These are phyloP conservation scores for Apis florea DNA, from an alignment of 1,140 invertebrate genomes.

Conservation along the genomic window DNA sequence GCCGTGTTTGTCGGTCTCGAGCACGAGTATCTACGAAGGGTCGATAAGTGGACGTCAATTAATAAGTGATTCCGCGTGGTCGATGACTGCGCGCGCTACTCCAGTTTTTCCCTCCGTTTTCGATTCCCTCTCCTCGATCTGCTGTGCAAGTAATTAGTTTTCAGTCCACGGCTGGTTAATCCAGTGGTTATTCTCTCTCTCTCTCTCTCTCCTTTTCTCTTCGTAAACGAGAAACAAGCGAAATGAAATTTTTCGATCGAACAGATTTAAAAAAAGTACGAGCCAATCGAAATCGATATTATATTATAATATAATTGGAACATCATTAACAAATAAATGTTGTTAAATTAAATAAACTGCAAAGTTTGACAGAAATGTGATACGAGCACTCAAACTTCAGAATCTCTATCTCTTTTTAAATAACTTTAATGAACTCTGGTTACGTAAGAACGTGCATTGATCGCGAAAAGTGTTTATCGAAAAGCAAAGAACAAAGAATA, in stretches of 20 bases:
- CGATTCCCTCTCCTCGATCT: not conserved
- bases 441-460: no score
- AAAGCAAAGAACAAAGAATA: no score
- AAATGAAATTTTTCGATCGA: not conserved
- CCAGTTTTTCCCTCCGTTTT: not conserved
- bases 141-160: constrained; percentile 3
- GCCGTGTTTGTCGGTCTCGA: constrained; percentile 11
- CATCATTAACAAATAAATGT: no score
- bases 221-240: not conserved
- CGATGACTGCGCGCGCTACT: constrained; percentile 17
- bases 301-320: no score
- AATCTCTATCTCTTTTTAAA: no score
- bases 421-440: no score
- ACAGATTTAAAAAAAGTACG: not conserved
- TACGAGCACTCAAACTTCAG: no score
- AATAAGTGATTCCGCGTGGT: constrained; percentile 20
- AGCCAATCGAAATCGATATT: no score
- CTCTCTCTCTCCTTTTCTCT: not conserved
- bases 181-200: not conserved
- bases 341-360: no score
- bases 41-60: constrained; percentile 31
- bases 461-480: no score
- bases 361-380: no score
- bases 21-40: constrained; percentile 14
- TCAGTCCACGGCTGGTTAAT: not conserved